Conservation (phyloP, 2,797 vertebrate genomes). For the Acanthopagrus latus region DNA sequence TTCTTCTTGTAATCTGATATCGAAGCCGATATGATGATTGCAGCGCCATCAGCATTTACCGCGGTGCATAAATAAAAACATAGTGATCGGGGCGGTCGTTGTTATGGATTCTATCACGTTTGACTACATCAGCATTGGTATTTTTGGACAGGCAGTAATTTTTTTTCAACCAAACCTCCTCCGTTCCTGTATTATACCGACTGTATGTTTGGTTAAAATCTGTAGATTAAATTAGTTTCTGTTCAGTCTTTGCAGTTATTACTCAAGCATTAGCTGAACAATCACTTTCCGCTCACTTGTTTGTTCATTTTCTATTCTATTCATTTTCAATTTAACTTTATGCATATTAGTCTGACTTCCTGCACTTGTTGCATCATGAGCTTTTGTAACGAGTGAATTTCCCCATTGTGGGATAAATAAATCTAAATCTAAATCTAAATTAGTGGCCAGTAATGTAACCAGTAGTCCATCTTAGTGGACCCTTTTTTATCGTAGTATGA, state of each 20-base stretch:
- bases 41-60: not conserved
- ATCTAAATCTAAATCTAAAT: not conserved
- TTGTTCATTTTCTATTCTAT: no score
- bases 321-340: no score
- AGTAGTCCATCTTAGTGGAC: not conserved
- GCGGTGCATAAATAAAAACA: conserved; percentile 14
- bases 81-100: not conserved
- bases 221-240: not conserved
- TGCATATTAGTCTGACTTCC: no score
- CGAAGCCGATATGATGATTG: conserved; percentile 5
- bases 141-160: conserved; percentile 3
- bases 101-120: not conserved
- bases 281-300: no score
- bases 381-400: no score
- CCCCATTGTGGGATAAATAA: no score
- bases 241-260: conserved; percentile 4
- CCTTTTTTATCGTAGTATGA: not conserved
- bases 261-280: no score
- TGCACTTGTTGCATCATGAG: no score
- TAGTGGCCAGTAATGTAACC: not conserved
- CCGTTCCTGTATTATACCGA: not conserved
- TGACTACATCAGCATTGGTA: not conserved
- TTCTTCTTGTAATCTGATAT: conserved; percentile 6
- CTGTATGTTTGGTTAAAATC: not conserved
- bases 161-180: conserved; percentile 2